A percentile compares a stretch with the other conserved stretches of the same genome.
phyloP scores from a whole-genome alignment of 2,113 vertebrate genomes.

The Chroicocephalus ridibundus region DNA sequence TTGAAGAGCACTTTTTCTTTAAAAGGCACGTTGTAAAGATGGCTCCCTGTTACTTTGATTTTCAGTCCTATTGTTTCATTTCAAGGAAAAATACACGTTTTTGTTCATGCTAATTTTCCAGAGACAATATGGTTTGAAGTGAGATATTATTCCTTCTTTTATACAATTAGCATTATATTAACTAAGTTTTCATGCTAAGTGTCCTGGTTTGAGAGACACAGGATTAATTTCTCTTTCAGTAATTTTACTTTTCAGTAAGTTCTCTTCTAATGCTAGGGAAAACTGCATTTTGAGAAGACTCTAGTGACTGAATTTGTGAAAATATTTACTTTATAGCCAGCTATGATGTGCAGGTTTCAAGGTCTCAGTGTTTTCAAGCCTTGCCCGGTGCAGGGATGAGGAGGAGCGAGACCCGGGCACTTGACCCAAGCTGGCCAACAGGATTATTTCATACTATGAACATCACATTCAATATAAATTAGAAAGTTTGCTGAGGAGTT shows the following conservation, averaged over 20 bases:
- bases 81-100: not conserved
- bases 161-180: not conserved
- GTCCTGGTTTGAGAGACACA: not conserved
- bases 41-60: not conserved
- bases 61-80: not conserved
- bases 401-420: too few species aligned
- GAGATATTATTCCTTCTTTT: not conserved
- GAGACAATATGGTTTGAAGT: not conserved
- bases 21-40: not conserved
- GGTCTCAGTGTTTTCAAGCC: too few species aligned
- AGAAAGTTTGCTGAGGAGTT: not conserved
- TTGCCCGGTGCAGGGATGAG: too few species aligned
- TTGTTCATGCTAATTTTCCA: not conserved
- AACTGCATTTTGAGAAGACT: not conserved
- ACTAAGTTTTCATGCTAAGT: not conserved
- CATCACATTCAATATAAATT: not conserved
- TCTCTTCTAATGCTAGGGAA: not conserved
- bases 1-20: not conserved
- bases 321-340: too few species aligned
- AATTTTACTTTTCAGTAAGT: not conserved
- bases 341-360: too few species aligned
- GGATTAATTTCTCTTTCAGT: not conserved
- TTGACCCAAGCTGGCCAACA: too few species aligned
- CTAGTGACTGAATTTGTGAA: too few species aligned
- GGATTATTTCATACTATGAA: not conserved